phyloP scores from a whole-genome alignment of 1,140 invertebrate genomes.

The Drosophila rhopaloa region DNA sequence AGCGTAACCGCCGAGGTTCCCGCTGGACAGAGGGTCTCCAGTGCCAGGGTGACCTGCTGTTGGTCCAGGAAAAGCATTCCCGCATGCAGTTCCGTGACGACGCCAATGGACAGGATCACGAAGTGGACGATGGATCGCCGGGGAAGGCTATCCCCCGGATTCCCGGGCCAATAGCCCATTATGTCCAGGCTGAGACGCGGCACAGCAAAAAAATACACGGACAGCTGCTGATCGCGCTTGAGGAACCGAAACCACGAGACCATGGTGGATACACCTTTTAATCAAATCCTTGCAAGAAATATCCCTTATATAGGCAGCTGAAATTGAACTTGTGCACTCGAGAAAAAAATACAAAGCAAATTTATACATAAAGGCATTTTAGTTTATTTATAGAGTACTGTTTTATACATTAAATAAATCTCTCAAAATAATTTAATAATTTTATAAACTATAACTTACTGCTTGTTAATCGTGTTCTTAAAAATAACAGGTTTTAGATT shows the following conservation, averaged over 20 bases:
- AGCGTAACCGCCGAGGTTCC: constrained; percentile 72
- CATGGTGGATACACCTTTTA: not conserved
- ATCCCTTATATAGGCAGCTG: constrained; percentile 9
- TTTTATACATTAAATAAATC: too few species aligned
- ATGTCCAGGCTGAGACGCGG: constrained; percentile 47
- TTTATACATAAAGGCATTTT: not conserved
- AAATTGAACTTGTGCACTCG: not conserved
- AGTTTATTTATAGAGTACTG: not conserved
- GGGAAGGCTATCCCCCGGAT: rapidly evolving
- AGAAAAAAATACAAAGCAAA: not conserved
- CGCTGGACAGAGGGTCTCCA: constrained; percentile 78
- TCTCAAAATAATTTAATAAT: not conserved
- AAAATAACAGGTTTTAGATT: too few species aligned
- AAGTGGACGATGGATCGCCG: constrained; percentile 45
- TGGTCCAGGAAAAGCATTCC: constrained; percentile 17
- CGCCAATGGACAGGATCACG: constrained; percentile 60
- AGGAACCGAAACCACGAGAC: constrained; percentile 33
- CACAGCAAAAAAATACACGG: constrained; percentile 63
- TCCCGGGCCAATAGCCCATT: constrained; percentile 69
- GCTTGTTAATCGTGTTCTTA: too few species aligned
- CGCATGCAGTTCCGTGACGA: constrained; percentile 69
- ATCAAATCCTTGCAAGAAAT: not conserved
- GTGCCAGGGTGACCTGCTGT: constrained; percentile 34
- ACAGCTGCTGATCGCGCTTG: constrained; percentile 32
- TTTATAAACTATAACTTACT: too few species aligned